phyloP scores from a whole-genome alignment of 2,113 vertebrate species.

The Archilochus colubris region DNA sequence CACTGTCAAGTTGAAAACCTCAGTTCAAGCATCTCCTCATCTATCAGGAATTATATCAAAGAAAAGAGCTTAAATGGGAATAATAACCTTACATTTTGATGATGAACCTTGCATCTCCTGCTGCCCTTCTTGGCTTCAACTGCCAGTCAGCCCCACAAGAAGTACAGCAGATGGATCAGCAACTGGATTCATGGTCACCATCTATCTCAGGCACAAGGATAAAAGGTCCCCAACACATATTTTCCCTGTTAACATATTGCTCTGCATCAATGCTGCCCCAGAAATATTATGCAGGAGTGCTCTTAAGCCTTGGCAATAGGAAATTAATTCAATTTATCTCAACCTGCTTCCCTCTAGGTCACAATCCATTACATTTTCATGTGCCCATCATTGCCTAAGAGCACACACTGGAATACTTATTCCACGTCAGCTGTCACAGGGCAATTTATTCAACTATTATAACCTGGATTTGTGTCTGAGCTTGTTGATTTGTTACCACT shows the following conservation, averaged over 20 bases:
- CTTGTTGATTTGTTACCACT: neutral
- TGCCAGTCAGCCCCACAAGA: neutral
- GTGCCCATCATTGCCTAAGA: neutral
- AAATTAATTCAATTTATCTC: conserved; percentile 37
- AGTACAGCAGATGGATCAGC: neutral
- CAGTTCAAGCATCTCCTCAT: neutral
- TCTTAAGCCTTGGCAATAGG: neutral
- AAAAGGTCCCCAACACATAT: neutral
- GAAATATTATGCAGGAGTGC: neutral
- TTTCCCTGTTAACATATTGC: neutral
- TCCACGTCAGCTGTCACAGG: neutral
- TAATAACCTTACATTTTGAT: neutral
- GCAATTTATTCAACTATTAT: conserved; percentile 14
- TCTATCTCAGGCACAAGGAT: neutral
- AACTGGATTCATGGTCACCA: neutral
- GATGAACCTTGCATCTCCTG: neutral
- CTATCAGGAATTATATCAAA: neutral
- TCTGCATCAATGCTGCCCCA: neutral
- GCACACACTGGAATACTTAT: neutral
- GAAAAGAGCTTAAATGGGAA: neutral
- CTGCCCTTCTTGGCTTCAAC: neutral
- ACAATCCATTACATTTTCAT: neutral
- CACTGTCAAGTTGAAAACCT: neutral
- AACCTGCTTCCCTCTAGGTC: neutral
- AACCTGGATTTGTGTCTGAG: neutral